Evolutionary conservation across 2,888 invertebrate species (phyloP), one percentile per base, ranked within the genome.

Genomic region (Phlogophora meticulosa): DNA sequence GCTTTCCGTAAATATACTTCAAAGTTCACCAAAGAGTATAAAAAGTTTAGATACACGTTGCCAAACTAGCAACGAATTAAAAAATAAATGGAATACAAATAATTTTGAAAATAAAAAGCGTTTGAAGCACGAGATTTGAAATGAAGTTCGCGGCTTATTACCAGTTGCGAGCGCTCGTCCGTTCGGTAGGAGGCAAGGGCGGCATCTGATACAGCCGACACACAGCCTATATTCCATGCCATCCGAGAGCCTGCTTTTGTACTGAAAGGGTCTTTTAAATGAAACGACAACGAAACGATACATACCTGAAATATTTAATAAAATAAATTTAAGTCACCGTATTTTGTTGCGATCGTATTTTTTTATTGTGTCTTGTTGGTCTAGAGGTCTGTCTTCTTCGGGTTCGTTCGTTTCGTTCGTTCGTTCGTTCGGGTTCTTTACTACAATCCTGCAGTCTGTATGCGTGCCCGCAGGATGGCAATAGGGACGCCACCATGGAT

Each of bases 131-230:
- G 71, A 82, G 83, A 84, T 83, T 80, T 78, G 59, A 85, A 78
- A 60, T 72, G 40, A 83, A 82, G 79, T 82, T 82, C 84, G 82
- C 84, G 82, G 75, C 66, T 84, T 81, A 70, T 73, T 76, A 81
- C 74, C 75, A 64, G 68, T 66, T 73, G 80, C 76, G 78, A 73
- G 64, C 70, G 72, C 60, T 78, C 89, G 90, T 85, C 88, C 87
- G 87, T 65, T 82, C 86, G 72, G 77, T 76, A 61, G 75, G 82
- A 78, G 85, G 85, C 86, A 74, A 85, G 83, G 88, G 89, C 88
- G 90, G 90, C 87, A 85, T 91, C 91, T 93, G 88, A 85, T 78
- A 79, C 84, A 87, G 87, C 87, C 59, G 13, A 42, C 42, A 71
- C 53, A 88, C 87, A 87, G 71, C 83, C 88, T 87, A 85, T 86